These are phyloP conservation scores for Lithophane leautieri DNA, from an alignment of 2,888 invertebrate species.

Conservation along the genomic window DNA sequence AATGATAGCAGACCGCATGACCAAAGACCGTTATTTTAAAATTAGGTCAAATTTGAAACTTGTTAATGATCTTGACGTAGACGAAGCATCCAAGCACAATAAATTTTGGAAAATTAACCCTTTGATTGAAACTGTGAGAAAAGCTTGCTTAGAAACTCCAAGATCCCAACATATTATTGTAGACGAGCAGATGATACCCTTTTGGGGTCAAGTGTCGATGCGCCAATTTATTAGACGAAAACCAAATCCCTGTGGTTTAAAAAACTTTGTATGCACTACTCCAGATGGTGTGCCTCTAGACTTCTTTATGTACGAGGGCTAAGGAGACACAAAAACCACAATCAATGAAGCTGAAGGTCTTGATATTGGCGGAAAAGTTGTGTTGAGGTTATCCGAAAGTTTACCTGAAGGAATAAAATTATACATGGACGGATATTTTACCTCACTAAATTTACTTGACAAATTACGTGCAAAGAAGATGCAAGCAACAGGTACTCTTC, in stretches of 20 bases:
- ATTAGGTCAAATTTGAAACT: slow-evolving; percentile 18
- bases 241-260: slow-evolving; percentile 15
- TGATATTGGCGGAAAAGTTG: slow-evolving; percentile 13
- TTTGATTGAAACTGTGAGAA: slow-evolving; percentile 9
- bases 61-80: neutral
- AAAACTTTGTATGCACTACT: slow-evolving; percentile 15
- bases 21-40: slow-evolving; percentile 9
- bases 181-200: slow-evolving; percentile 11
- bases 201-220: slow-evolving; percentile 25
- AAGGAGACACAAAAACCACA: slow-evolving; percentile 8
- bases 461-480: slow-evolving; percentile 22
- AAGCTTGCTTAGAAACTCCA: slow-evolving; percentile 3
- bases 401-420: neutral
- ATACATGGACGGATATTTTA: slow-evolving; percentile 12
- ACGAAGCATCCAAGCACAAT: neutral
- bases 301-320: slow-evolving; percentile 1
- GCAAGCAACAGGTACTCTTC: slow-evolving; percentile 18
- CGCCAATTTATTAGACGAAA: slow-evolving; percentile 13
- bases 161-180: slow-evolving; percentile 12
- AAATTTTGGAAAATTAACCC: slow-evolving; percentile 8
- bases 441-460: neutral
- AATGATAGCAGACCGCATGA: slow-evolving; percentile 17
- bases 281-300: slow-evolving; percentile 12
- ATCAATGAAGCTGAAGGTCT: slow-evolving; percentile 11
- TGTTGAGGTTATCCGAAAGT: neutral